phyloP scores from a whole-genome alignment of 2,113 vertebrate species.

The Condylura cristata region DNA sequence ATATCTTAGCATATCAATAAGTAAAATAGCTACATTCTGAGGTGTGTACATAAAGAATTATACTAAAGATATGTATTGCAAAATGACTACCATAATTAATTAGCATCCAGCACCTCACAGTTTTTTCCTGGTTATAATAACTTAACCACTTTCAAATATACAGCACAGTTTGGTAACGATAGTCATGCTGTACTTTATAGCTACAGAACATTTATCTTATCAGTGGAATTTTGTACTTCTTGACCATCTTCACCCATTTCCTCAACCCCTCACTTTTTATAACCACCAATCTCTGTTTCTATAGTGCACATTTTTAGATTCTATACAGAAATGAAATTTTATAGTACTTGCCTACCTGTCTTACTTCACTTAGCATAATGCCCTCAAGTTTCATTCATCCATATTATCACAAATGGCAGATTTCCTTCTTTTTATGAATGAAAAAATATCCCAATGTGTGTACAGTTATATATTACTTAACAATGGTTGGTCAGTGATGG shows the following conservation, averaged over 20 bases:
- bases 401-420: neutral
- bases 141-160: neutral
- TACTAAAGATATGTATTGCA: neutral
- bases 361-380: neutral
- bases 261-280: neutral
- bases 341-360: neutral
- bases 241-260: neutral
- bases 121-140: neutral
- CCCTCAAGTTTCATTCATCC: neutral
- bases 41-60: conserved; percentile 26
- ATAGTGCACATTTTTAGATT: neutral
- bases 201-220: neutral
- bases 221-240: neutral
- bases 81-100: neutral
- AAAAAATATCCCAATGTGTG: neutral
- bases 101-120: neutral
- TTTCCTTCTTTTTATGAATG: neutral
- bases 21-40: conserved; percentile 44
- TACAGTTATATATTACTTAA: neutral
- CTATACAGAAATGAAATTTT: neutral
- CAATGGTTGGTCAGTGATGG: neutral
- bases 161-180: neutral
- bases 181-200: neutral
- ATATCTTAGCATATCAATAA: conserved; percentile 50
- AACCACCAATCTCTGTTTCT: neutral